phyloP scores from a whole-genome alignment of 1,140 invertebrate species.

The Psix sp. region DNA sequence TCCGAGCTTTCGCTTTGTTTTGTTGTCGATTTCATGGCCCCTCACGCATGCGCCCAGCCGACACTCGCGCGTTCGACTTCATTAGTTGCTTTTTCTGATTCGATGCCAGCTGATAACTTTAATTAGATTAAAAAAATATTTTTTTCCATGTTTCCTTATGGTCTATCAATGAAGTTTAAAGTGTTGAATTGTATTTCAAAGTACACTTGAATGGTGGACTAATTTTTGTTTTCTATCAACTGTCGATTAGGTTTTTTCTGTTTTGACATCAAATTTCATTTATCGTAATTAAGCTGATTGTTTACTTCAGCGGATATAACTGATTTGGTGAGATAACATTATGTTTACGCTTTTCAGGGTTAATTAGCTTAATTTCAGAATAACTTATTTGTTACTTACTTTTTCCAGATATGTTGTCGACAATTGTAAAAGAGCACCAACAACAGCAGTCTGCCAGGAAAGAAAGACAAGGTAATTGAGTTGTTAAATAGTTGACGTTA shows the following conservation, averaged over 20 bases:
- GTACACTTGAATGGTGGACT: no score
- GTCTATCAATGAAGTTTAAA: not conserved
- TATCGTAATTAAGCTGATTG: no score
- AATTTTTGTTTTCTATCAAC: no score
- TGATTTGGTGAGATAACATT: not conserved
- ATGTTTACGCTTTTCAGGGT: not conserved
- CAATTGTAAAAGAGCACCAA: constrained; percentile 92
- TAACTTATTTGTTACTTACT: not conserved
- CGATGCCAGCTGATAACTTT: constrained; percentile 26
- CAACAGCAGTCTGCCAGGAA: constrained; percentile 85
- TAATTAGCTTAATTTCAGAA: not conserved
- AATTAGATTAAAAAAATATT: not conserved
- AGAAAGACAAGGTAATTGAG: constrained; percentile 86
- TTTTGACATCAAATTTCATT: no score
- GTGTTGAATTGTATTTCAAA: no score
- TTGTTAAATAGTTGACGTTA: constrained; percentile 6
- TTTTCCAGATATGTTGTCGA: constrained; percentile 84
- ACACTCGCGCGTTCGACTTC: constrained; percentile 9
- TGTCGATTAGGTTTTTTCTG: no score
- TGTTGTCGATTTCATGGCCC: not conserved
- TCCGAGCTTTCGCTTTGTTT: constrained; percentile 7
- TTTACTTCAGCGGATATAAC: no score
- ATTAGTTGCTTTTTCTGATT: constrained; percentile 13
- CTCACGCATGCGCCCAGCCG: constrained; percentile 9
- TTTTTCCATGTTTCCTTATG: no score